Base-by-base conservation (phyloP, 2,113 vertebrate genomes). In the Rhombomys opimus region DNA sequence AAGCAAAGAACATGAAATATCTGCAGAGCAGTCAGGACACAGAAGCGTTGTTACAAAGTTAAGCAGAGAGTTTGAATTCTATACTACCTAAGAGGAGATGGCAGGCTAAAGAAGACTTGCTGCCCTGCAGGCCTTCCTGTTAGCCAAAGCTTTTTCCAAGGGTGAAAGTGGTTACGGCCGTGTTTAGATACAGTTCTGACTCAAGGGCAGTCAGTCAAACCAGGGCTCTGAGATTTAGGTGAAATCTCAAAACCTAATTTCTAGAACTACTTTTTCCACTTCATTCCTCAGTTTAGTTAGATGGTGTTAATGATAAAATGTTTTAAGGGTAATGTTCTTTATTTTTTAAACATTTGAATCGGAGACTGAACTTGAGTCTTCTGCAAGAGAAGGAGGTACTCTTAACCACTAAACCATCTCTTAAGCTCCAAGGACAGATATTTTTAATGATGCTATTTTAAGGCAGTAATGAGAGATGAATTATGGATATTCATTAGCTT, bases 271-370 rank as follows among this genome's bases (percentile, higher is more conserved):
- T 75, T 8, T 22, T 87, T 6, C 35, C 75, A 54, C 1, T 87
- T 84, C 38, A 15, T 77, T 93, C 90, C 87, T 90, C 52, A 92
- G 41, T 50, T 68, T 90, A 93, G 80, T 80, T 50, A 35, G 7
- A 50, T 84, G 12, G 32, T 41, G 78, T 84, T 87, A 38, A 85
- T 15, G 13, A 50, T 50, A 76, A 86, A 81, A 59, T 76, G 20
- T 59, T 84, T 80, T 65, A 30, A 63, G n/a, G 23, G n/a, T 46
- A 65, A 18, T 4, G 38, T 30, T 65, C 7, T 65, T 85, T 15
- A 11, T 65, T 46, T 65, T 63, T 85, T 68, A 50, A 87, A 68
- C 41, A 87, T 87, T 50, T 52, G 5, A 35, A 52, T 20, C 15
- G 30, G 32, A 50, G 2, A 80, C 9, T 57, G 52, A 22, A 35